Evolutionary conservation across 2,888 invertebrate genomes (phyloP), one percentile per base, ranked within the genome.

Genomic region (Bembecia ichneumoniformis): DNA sequence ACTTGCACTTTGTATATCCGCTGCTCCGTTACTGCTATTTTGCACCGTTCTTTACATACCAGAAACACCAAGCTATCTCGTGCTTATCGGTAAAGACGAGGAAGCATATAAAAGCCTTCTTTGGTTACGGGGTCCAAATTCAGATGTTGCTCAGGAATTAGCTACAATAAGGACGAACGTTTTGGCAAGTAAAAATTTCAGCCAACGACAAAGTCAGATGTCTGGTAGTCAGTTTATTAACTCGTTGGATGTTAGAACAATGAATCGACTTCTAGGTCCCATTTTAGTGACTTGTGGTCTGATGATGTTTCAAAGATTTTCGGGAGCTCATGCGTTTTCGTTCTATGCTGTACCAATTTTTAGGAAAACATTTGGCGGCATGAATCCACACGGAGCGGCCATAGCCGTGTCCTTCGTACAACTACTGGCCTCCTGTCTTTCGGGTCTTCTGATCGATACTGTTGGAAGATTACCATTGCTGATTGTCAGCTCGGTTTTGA

Each of bases 341-440:
- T 94, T 94, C 71, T 95, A 95, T 76, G 94, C 94, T 47, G 96
- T 95, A 10, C 91, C 93, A 50, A 96, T 96, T 63, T 96, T 97
- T 74, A 89, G 94, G 56, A 92, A 93, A 74, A 96, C 96, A 15
- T 93, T 94, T 56, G 92, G 92, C 34, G 92, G 91, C 5, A 92
- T 94, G 82, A 93, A 94, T 67, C 94, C 95, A 3, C 94, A 95
- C 60, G 91, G 92, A 44, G 95, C 95, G 10, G 95, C 96, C 1
- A 94, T 96, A 48, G 92, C 95, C 47, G 94, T 96, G 4, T 95
- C 94, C 5, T 91, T 93, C 49, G 95, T 96, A 0, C 96, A 96
- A 70, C 87, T 96, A 1, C 77, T 95, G n/a, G 94, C 94, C 1
- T 95, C 96, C 0, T 88, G 95, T 60, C 80, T 94, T 35, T 94